Base-by-base conservation (phyloP, 2,113 vertebrate genomes). In the Pteruthius melanotis region DNA sequence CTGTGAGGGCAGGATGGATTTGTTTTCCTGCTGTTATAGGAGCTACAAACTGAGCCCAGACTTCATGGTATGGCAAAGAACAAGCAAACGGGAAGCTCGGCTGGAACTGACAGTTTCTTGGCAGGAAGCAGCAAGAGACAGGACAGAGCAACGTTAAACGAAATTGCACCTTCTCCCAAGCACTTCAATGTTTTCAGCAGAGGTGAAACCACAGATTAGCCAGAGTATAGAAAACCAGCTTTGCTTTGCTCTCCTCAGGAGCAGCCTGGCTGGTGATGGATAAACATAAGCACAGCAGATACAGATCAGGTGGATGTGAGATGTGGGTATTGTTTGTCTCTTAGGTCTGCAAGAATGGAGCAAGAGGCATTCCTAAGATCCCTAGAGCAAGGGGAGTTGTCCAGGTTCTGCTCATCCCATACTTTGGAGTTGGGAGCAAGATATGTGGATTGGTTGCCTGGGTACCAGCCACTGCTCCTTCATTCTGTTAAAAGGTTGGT, bases 41-140 rank as follows among this genome's bases (percentile, higher is more conserved):
- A 92, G 83, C 79, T 83, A 74, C 71, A 83, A 86, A 88, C 66
- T 77, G 71, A 95, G 89, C 83, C 71, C 95, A 92, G 95, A 93
- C 89, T 96, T 97, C 90, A 95, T 83, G 94, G 86, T 95, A 97
- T 92, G 89, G 94, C 92, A 94, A 83, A 92, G 95, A 97, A 93
- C 93, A 96, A 94, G 94, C 44, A 86, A 92, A 92, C 3, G 90
- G 89, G 95, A 95, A 93, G 75, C 65, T 78, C 1, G 4, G 56
- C 68, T 97, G 42, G 54, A 94, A 74, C 85, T 91, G 84, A 94
- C 94, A 95, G 91, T 54, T 96, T 96, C 92, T 96, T 94, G 95
- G 93, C 93, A 96, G 85, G 59, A 86, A 93, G 35, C 63, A 91
- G 71, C 1, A 37, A 88, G 71, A 95, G 78, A 90, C 91, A 93